A percentile compares a stretch with the other conserved stretches of the same genome.
Conservation (phyloP, 1,140 invertebrate genomes). For the Pseudomyrmex sp. region DNA sequence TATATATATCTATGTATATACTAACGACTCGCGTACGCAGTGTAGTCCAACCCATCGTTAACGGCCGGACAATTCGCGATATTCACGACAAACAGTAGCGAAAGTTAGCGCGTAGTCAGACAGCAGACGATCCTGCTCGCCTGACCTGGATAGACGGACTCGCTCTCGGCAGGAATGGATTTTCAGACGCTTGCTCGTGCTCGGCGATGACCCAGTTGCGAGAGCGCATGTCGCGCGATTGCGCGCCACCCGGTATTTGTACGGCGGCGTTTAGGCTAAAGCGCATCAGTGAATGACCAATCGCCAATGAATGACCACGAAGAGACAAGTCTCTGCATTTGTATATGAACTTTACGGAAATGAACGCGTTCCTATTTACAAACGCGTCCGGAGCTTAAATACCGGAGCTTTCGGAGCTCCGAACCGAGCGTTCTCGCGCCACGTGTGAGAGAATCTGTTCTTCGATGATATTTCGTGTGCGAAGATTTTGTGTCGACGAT, state of each 20-base stretch:
- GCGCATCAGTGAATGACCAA: slow-evolving; percentile 48
- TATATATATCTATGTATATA: slow-evolving; percentile 58
- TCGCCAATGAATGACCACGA: slow-evolving; percentile 35
- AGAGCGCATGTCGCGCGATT: slow-evolving; percentile 81
- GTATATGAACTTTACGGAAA: neutral
- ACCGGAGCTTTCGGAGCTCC: too few relatives aligned
- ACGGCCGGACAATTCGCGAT: slow-evolving; percentile 60
- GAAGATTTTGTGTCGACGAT: too few relatives aligned
- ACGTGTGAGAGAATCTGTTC: too few relatives aligned
- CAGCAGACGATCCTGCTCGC: slow-evolving; percentile 70
- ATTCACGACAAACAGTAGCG: neutral
- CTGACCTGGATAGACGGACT: slow-evolving; percentile 80
- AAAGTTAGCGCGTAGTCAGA: slow-evolving; percentile 31
- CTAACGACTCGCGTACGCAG: slow-evolving; percentile 83
- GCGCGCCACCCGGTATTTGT: slow-evolving; percentile 75
- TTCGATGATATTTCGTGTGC: too few relatives aligned
- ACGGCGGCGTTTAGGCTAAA: slow-evolving; percentile 69
- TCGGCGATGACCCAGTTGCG: slow-evolving; percentile 79
- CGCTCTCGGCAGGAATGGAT: slow-evolving; percentile 75
- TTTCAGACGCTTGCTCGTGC: slow-evolving; percentile 72
- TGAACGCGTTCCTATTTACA: neutral
- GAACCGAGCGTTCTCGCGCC: too few relatives aligned
- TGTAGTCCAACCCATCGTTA: slow-evolving; percentile 83
- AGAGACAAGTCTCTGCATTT: neutral
- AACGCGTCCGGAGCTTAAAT: too few relatives aligned